Base-by-base conservation (phyloP, 2,888 invertebrate species). In the Ethmia dodecea region DNA sequence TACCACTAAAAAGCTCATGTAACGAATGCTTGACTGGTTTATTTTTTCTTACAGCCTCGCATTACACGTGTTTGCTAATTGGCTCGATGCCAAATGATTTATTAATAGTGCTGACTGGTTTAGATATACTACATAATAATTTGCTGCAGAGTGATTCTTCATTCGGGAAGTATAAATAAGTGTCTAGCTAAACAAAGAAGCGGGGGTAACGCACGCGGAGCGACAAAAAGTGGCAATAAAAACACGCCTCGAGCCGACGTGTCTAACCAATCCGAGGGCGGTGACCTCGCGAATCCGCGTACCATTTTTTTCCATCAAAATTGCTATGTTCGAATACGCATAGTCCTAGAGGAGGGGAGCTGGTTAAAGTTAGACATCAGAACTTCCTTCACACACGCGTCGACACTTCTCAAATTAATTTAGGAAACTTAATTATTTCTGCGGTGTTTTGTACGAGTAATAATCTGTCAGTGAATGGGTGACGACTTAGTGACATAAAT, bases 161-260 rank as follows among this genome's bases (percentile, higher is more conserved):
- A 40, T 35, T 35, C 14, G 33, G 26, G 32, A 28, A 10, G 37
- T 37, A 28, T 33, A 32, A 32, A 35, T 35, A 38, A 38, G 33
- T 20, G 20, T 12, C 36, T 40, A 46, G 38, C 31, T 34, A 45
- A 43, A 49, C 43, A 46, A 42, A 43, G 44, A 33, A 13, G 40
- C 42, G 72, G 56, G 78, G 73, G 75, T 81, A 81, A 80, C 61
- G 77, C 72, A 77, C 83, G 79, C 63, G 49, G 53, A 52, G 41
- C 60, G 59, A 70, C 73, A 78, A 80, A 79, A 79, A 76, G 55
- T 50, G 51, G 57, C 54, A 53, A 62, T 60, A 70, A 72, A 80
- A 76, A 77, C 73, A 64, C 55, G 53, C 45, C 49, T 55, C 52
- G 51, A 55, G 42, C 52, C 50, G 52, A 63, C 66, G 63, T 67